Base-by-base conservation (phyloP, 2,888 invertebrate species). In the Drosophila anomalata region DNA sequence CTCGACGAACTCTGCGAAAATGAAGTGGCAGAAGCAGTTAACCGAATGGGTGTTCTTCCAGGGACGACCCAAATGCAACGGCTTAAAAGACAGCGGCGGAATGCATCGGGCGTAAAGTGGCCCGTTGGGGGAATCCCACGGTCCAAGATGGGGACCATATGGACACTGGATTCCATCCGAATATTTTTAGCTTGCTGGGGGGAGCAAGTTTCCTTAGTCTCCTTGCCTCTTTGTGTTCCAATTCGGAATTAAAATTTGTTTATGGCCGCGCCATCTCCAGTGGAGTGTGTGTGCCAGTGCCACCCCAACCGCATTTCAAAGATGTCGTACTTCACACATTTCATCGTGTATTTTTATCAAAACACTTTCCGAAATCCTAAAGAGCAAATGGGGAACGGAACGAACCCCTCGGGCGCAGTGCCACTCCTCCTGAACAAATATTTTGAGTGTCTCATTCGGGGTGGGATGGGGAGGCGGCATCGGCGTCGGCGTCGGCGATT, bases 281-380 rank as follows among this genome's bases (percentile, higher is more conserved):
- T 17, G 17, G 17, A 17, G 17, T 17, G 17, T 17, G 17, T 17
- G 17, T 17, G 31, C 8, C 11, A 12, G 11, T 9, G 12, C 24
- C 24, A 42, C 63, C 62, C 44, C 20, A 62, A 53, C 36, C 24
- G 11, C 36, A 65, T 44, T 48, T 66, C 31, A 65, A 39, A 66
- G 12, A 52, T 46, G 66, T 66, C 44, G 51, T 12, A 73, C 68
- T 63, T 73, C 77, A 73, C 81, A 68, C 57, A 73, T 69, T 71
- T 78, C 26, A 55, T 69, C 57, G 63, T 78, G 75, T 79, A 79
- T 79, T 80, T 77, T 59, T 61, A 60, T 65, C 55, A 68, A 75
- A 76, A 81, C 76, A 83, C 52, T 75, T 62, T 77, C 50, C 61
- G 56, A 79, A 72, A 69, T 71, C 62, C 44, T 22, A 14, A 36